Base-by-base conservation (phyloP, 2,888 invertebrate species). In the Megamerina dolium region DNA sequence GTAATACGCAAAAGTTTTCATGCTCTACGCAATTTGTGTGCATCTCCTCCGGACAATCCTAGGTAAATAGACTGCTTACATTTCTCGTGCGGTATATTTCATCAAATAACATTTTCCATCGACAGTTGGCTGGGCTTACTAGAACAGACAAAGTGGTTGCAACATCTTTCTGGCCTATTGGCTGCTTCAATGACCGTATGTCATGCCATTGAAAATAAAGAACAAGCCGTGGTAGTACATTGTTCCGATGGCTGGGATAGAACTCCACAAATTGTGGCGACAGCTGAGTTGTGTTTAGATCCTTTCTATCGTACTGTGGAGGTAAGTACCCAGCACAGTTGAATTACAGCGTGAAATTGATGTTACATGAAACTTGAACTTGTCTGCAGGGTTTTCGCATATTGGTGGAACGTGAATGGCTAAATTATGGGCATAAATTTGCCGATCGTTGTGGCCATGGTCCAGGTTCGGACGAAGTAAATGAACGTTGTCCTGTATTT, bases 191-290 rank as follows among this genome's bases (percentile, higher is more conserved):
- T 82, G 54, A 82, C 83, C 8, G 85, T 90, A 26, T 87, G 85
- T 5, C 83, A 83, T 46, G 85, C 87, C 1, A 82, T 92, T 46
- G 85, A 86, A 56, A 77, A 79, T 38, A 87, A 88, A 46, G 87
- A 82, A 14, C 79, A 91, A 37, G 92, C 95, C 6, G 96, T 94
- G 41, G 76, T 99, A 48, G 94, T 99, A 9, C 97, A 97, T 72
- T 97, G 97, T 73, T 94, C 94, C 3, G 97, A 97, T 74, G 97
- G 97, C 35, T 97, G 97, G 97, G 97, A 99, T 74, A 80, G 97
- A 54, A 99, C 97, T 43, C 91, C 97, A 34, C 97, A 99, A 75
- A 87, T 99, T 53, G 90, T 92, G 13, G 88, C 95, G 30, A 77
- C 96, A 39, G 91, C 93, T 12, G 87, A 96, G 72, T 77, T 97